These are phyloP conservation scores for Meliscaeva auricollis DNA, from an alignment of 2,888 invertebrate genomes.

Conservation along the genomic window DNA sequence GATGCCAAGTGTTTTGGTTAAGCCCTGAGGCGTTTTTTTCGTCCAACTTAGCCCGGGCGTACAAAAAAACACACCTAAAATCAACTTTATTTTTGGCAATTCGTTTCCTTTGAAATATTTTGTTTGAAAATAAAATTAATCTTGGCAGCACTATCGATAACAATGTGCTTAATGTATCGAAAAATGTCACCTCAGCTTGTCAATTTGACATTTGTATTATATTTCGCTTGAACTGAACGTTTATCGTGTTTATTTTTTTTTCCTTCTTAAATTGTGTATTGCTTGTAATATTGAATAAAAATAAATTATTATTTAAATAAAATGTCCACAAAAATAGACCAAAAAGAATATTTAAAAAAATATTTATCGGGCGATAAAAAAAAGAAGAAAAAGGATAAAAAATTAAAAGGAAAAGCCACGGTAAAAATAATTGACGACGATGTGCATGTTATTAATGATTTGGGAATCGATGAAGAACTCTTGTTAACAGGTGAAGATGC, in stretches of 20 bases:
- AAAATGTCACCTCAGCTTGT: not conserved
- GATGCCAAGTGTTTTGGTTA: no score
- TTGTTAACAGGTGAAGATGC: constrained; percentile 93
- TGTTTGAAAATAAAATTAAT: no score
- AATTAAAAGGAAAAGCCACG: constrained; percentile 83
- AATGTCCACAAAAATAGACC: constrained; percentile 85
- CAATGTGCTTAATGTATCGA: not conserved
- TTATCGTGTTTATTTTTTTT: constrained; percentile 27
- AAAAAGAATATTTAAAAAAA: constrained; percentile 92
- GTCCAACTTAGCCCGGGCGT: no score
- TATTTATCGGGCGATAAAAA: constrained; percentile 88
- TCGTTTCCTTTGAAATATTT: no score
- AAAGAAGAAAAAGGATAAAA: constrained; percentile 89
- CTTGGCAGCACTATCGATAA: constrained; percentile 1
- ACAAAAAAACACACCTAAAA: no score
- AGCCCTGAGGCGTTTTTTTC: no score
- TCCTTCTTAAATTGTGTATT: constrained; percentile 55
- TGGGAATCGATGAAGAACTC: constrained; percentile 85
- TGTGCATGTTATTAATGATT: constrained; percentile 86
- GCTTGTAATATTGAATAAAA: not conserved
- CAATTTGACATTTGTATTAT: constrained; percentile 39
- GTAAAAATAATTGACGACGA: constrained; percentile 94
- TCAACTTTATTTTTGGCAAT: no score
- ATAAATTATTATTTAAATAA: constrained; percentile 3
- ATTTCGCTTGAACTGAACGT: not conserved